Conservation (phyloP, 2,888 invertebrate species). For the Aphidoletes aphidimyza region DNA sequence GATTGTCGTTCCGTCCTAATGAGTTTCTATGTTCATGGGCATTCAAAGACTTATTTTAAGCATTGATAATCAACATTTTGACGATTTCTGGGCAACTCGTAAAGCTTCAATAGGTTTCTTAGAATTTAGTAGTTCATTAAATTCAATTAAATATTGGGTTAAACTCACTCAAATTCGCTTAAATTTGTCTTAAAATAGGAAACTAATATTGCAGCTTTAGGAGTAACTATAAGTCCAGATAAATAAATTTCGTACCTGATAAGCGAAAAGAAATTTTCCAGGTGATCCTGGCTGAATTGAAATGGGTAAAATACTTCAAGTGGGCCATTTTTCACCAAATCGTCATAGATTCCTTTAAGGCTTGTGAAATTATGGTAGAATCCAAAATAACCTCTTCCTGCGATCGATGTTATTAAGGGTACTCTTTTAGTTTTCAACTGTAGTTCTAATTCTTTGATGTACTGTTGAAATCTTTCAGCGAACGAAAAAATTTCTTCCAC, state of each 20-base stretch:
- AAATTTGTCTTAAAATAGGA: no score
- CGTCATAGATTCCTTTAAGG: conserved; percentile 3
- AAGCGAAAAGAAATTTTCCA: conserved; percentile 12
- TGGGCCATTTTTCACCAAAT: neutral
- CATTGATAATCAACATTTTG: neutral
- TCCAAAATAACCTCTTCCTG: neutral
- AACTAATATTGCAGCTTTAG: no score
- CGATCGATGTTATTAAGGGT: neutral
- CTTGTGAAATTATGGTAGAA: conserved; percentile 14
- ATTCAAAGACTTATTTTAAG: neutral
- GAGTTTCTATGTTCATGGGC: neutral
- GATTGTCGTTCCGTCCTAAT: neutral
- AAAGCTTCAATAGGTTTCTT: no score
- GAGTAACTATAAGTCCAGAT: no score
- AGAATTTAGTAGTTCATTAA: no score
- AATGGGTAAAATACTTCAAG: neutral
- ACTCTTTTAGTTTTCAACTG: neutral
- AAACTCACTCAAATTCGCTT: no score
- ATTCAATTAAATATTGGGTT: no score
- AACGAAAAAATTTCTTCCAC: neutral
- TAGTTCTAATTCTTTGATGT: neutral
- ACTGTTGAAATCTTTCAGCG: neutral
- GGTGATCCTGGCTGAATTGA: conserved; percentile 21
- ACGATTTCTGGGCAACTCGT: no score
- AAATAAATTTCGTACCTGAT: neutral